A percentile compares a stretch with the other conserved stretches of the same genome.
phyloP scores from a whole-genome alignment of 2,888 invertebrate species.

The Leptinotarsa tumamoca region DNA sequence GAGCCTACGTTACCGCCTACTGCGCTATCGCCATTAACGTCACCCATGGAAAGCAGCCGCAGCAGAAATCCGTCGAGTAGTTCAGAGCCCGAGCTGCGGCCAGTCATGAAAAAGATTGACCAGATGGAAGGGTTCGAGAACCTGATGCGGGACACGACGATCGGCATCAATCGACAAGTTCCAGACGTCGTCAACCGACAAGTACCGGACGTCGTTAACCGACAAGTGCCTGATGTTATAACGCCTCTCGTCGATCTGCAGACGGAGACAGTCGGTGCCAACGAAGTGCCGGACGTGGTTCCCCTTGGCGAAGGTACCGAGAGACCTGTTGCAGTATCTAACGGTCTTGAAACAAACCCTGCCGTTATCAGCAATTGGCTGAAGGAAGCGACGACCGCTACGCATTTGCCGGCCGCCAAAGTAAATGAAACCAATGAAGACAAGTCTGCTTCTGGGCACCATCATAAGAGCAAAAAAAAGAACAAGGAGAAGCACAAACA shows the following conservation, averaged over 20 bases:
- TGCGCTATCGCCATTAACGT: slow-evolving; percentile 54
- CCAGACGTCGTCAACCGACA: too few relatives aligned
- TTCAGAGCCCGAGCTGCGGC: slow-evolving; percentile 73
- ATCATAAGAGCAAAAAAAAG: slow-evolving; percentile 72
- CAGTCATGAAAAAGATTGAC: slow-evolving; percentile 74
- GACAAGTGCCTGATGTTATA: slow-evolving; percentile 58
- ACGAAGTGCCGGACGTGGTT: slow-evolving; percentile 64
- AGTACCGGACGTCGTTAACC: slow-evolving; percentile 12
- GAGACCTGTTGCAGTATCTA: slow-evolving; percentile 63
- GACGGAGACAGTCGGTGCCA: slow-evolving; percentile 16
- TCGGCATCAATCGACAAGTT: slow-evolving; percentile 58
- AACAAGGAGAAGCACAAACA: slow-evolving; percentile 85
- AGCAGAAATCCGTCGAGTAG: slow-evolving; percentile 66
- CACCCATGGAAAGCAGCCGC: slow-evolving; percentile 53
- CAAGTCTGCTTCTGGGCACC: slow-evolving; percentile 45
- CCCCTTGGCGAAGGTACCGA: slow-evolving; percentile 51
- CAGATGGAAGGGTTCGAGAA: slow-evolving; percentile 74
- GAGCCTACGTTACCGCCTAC: slow-evolving; percentile 25
- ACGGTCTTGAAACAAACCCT: slow-evolving; percentile 80
- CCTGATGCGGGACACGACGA: slow-evolving; percentile 69
- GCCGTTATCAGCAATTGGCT: slow-evolving; percentile 77
- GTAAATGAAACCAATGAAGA: slow-evolving; percentile 43
- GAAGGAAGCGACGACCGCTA: slow-evolving; percentile 69
- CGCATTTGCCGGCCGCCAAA: slow-evolving; percentile 59
- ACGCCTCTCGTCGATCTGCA: slow-evolving; percentile 29